Conservation (phyloP, 2,888 invertebrate genomes). For the Drosophila mettleri region DNA sequence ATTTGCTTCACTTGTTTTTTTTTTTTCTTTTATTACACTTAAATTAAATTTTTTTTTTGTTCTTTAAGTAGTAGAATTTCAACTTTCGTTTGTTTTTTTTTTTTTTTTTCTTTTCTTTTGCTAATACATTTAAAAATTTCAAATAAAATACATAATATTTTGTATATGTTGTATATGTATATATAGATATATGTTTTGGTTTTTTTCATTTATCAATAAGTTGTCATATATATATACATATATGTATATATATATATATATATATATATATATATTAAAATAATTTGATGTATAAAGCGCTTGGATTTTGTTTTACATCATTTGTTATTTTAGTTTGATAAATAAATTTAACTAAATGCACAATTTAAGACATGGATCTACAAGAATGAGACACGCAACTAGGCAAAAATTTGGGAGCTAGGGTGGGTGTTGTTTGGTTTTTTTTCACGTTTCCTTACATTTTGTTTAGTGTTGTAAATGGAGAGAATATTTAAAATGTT, state of each 20-base stretch:
- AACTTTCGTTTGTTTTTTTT: constrained; percentile 31
- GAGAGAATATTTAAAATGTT: constrained; percentile 52
- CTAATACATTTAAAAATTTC: constrained; percentile 69
- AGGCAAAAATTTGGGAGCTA: constrained; percentile 35
- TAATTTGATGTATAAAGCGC: constrained; percentile 78
- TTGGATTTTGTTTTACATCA: constrained; percentile 58
- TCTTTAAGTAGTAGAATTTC: constrained; percentile 39
- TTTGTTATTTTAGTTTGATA: constrained; percentile 40
- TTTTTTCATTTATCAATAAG: constrained; percentile 58
- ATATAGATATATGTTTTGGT: constrained; percentile 61
- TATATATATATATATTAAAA: constrained; percentile 69
- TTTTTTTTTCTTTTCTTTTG: constrained; percentile 30
- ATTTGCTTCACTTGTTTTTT: constrained; percentile 6
- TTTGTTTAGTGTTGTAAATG: constrained; percentile 45
- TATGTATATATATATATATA: constrained; percentile 60
- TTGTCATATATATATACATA: constrained; percentile 69
- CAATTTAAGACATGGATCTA: constrained; percentile 61
- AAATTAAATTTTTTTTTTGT: constrained; percentile 14
- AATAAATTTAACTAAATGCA: constrained; percentile 74
- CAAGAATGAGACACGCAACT: constrained; percentile 54
- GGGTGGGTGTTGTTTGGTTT: constrained; percentile 40
- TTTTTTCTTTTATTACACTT: constrained; percentile 13
- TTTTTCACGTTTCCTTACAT: neutral
- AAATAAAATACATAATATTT: constrained; percentile 79
- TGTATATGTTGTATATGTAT: constrained; percentile 72